phyloP scores from a whole-genome alignment of 1,140 invertebrate genomes.

The Drosophila littoralis region DNA sequence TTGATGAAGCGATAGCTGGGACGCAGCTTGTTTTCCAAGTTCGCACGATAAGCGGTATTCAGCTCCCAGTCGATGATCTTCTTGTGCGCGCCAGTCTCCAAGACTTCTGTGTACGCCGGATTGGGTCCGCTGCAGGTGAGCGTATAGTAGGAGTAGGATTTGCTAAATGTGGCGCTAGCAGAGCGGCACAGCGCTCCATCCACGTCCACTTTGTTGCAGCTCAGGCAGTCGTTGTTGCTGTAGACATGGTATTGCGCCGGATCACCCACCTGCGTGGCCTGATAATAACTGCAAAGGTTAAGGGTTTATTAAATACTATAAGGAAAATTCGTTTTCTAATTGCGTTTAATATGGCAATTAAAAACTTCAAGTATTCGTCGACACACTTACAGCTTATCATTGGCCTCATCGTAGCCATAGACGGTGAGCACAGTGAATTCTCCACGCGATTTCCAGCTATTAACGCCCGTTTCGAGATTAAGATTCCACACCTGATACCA shows the following conservation, averaged over 20 bases:
- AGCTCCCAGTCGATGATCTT: conserved; percentile 87
- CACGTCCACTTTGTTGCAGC: conserved; percentile 83
- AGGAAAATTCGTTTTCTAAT: too few relatives aligned
- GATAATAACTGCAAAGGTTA: conserved; percentile 64
- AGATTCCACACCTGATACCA: conserved; percentile 80
- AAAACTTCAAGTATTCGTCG: too few relatives aligned
- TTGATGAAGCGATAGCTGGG: conserved; percentile 88
- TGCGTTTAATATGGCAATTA: too few relatives aligned
- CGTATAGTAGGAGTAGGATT: conserved; percentile 88
- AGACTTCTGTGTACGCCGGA: conserved; percentile 83
- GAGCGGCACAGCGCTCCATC: conserved; percentile 84
- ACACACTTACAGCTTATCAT: conserved; percentile 74
- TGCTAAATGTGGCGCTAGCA: conserved; percentile 87
- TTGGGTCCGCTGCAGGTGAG: conserved; percentile 89
- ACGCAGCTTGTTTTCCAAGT: conserved; percentile 86
- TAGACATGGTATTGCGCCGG: conserved; percentile 66
- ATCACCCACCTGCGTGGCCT: conserved; percentile 61
- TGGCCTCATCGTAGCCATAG: conserved; percentile 74
- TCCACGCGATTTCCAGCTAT: conserved; percentile 62
- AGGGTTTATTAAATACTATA: not conserved
- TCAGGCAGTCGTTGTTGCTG: conserved; percentile 84
- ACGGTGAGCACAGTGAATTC: conserved; percentile 66
- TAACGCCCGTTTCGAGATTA: conserved; percentile 64
- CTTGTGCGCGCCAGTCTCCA: conserved; percentile 30
- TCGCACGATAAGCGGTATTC: conserved; percentile 86